Evolutionary conservation across 2,113 vertebrate species (phyloP).

Genomic region (Labrus mixtus): DNA sequence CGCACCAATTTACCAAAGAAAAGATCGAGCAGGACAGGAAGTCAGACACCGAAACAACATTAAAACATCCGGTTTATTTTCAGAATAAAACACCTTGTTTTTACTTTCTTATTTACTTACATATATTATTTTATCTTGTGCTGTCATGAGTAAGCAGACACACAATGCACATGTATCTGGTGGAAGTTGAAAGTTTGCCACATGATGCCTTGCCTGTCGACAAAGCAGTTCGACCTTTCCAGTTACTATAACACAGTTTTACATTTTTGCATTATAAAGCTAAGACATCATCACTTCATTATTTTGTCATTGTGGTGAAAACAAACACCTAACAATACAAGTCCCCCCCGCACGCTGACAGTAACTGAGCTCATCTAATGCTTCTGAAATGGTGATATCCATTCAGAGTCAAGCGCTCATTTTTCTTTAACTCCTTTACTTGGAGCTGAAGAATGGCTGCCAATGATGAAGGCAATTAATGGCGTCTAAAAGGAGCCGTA

Average conservation of each 20-base stretch:
- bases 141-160: no score
- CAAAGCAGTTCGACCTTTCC: no score
- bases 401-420: constrained; percentile 24
- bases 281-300: neutral
- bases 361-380: constrained; percentile 22
- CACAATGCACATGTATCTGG: no score
- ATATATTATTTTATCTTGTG: no score
- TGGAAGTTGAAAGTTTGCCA: no score
- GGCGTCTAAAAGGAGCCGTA: constrained; percentile 55
- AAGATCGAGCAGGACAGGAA: no score
- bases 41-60: no score
- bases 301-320: neutral
- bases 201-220: no score
- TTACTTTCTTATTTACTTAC: no score
- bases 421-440: constrained; percentile 60
- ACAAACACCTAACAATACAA: constrained; percentile 16
- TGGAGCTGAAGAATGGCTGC: constrained; percentile 55
- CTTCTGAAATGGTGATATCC: constrained; percentile 10
- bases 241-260: neutral
- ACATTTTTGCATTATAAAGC: neutral
- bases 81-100: no score
- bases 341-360: neutral
- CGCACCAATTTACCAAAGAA: no score
- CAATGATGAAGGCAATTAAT: constrained; percentile 74
- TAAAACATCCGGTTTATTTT: no score